Conservation (phyloP, 2,113 vertebrate genomes). For the Dipodomys stephensi region DNA sequence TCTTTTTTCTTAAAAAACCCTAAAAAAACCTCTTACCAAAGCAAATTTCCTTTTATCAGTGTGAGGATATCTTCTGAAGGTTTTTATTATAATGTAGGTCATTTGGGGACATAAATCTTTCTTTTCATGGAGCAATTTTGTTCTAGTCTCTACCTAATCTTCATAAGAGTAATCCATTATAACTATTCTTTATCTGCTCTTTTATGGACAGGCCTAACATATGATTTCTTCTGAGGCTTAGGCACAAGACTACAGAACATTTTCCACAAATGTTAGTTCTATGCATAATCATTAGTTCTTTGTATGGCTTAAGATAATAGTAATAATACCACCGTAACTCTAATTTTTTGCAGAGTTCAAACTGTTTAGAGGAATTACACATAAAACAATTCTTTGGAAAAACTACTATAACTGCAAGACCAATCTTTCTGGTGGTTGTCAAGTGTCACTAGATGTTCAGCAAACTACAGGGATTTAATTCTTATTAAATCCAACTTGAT, state of each 20-base stretch:
- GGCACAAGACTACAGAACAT: background rate
- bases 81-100: background rate
- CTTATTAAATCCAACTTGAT: background rate
- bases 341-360: constrained; percentile 12
- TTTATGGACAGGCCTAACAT: background rate
- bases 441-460: background rate
- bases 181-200: background rate
- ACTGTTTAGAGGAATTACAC: constrained; percentile 23
- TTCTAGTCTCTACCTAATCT: background rate
- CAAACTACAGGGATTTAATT: background rate
- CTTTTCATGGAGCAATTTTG: background rate
- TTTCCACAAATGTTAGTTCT: background rate
- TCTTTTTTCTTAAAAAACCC: background rate
- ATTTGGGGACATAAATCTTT: constrained; percentile 1
- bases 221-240: background rate
- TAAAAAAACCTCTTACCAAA: background rate
- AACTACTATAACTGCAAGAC: constrained; percentile 23
- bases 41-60: background rate
- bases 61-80: background rate
- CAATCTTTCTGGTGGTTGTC: background rate
- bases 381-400: constrained; percentile 44
- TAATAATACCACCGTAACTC: background rate
- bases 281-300: background rate
- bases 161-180: constrained; percentile 13
- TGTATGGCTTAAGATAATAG: background rate